A percentile compares a stretch with the other conserved stretches of the same genome.
phyloP scores from a whole-genome alignment of 2,113 vertebrate genomes.

The Miniopterus natalensis region DNA sequence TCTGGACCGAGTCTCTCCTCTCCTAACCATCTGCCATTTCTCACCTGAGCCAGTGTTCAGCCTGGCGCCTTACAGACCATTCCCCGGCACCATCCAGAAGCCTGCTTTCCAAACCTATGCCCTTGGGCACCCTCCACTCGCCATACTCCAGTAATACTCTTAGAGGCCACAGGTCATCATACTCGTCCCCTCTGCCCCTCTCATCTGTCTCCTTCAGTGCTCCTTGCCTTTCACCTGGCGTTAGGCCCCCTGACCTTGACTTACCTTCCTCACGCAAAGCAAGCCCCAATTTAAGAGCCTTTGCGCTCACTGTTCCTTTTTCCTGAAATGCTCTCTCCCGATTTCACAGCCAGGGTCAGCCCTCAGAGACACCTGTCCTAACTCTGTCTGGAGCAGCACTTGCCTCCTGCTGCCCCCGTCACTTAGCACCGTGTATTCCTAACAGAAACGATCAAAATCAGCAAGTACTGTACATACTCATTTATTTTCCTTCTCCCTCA shows the following conservation, averaged over 20 bases:
- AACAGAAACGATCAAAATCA: background rate
- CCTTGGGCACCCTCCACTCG: background rate
- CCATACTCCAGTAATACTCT: background rate
- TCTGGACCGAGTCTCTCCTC: background rate
- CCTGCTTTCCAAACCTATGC: accelerated
- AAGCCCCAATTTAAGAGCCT: background rate
- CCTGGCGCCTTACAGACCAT: background rate
- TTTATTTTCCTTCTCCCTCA: background rate
- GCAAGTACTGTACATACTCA: background rate
- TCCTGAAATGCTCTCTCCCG: background rate
- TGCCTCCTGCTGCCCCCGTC: background rate
- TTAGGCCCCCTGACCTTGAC: accelerated
- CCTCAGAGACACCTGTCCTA: accelerated
- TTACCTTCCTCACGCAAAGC: background rate
- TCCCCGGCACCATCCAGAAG: accelerated
- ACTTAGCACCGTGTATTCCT: background rate
- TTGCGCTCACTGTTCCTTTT: background rate
- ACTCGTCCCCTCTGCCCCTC: too few species aligned
- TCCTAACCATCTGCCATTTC: background rate
- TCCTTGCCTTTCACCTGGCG: too few species aligned
- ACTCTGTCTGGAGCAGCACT: background rate
- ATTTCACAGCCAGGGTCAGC: background rate
- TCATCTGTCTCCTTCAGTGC: accelerated
- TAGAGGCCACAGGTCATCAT: accelerated
- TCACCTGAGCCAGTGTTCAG: too few species aligned